Evolutionary conservation across 2,113 vertebrate genomes (phyloP).

Genomic region (Gymnobelideus leadbeateri): DNA sequence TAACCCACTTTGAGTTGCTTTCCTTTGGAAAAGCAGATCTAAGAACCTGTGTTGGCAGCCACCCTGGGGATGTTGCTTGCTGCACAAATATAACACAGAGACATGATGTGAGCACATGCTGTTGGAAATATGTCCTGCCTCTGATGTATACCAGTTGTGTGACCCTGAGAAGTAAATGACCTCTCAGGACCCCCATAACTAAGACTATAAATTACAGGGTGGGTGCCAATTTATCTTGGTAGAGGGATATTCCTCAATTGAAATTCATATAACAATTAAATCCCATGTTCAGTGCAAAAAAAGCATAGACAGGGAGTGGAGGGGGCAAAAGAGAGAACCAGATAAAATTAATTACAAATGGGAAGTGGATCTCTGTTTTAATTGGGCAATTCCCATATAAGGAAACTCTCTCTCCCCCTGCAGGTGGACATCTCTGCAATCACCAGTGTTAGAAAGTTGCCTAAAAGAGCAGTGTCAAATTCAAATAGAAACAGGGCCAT

Average conservation of each 20-base stretch:
- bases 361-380: background rate
- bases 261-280: background rate
- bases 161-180: background rate
- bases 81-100: too few species aligned
- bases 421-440: background rate
- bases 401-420: background rate
- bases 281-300: background rate
- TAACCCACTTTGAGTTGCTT: too few species aligned
- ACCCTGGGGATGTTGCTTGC: too few species aligned
- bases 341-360: background rate
- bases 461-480: background rate
- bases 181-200: background rate
- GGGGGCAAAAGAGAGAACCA: background rate
- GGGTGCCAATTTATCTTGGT: background rate
- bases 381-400: background rate
- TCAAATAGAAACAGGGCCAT: background rate
- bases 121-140: background rate
- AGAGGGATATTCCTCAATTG: background rate
- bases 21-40: too few species aligned
- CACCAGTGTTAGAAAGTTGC: background rate
- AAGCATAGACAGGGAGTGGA: background rate
- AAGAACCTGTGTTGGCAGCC: too few species aligned
- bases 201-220: background rate
- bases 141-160: background rate
- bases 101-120: too few species aligned